A percentile compares a stretch with the other conserved stretches of the same genome.
Conservation (phyloP, 2,797 vertebrate genomes). For the Lithobates pipiens region DNA sequence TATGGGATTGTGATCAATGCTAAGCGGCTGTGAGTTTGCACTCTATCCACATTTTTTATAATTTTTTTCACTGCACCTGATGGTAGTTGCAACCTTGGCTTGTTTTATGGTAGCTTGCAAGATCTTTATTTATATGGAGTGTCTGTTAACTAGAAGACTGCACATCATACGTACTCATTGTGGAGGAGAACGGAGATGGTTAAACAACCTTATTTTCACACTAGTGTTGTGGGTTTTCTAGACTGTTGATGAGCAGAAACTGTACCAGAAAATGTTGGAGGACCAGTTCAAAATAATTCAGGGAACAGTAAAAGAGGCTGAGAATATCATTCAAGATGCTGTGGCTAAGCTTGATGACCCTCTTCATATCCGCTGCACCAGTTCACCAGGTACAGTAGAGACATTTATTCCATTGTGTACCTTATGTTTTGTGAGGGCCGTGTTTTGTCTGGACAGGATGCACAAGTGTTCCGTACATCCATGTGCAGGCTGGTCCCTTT, state of each 20-base stretch:
- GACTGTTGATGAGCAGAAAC: slow-evolving; percentile 82
- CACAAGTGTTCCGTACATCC: too few relatives aligned
- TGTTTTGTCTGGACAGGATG: too few relatives aligned
- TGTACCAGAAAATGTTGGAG: slow-evolving; percentile 88
- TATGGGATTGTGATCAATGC: too few relatives aligned
- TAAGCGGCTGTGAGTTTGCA: too few relatives aligned
- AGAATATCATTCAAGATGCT: slow-evolving; percentile 88
- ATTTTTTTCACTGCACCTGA: too few relatives aligned
- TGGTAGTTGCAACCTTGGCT: too few relatives aligned
- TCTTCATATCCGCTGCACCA: slow-evolving; percentile 91
- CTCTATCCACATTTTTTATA: too few relatives aligned
- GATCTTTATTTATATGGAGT: too few relatives aligned
- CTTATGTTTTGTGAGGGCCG: too few relatives aligned
- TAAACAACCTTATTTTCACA: neutral
- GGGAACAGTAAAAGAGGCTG: slow-evolving; percentile 83
- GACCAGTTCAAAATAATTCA: slow-evolving; percentile 89
- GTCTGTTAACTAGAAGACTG: neutral
- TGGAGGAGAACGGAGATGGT: neutral
- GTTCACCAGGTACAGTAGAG: slow-evolving; percentile 85
- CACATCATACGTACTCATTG: too few relatives aligned
- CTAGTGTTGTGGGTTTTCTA: slow-evolving; percentile 58
- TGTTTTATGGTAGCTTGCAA: too few relatives aligned
- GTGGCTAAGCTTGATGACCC: slow-evolving; percentile 90
- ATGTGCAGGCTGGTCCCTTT: too few relatives aligned
- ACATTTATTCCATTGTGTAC: neutral